Base-by-base conservation (phyloP, 2,888 invertebrate species). In the Boloria selene region DNA sequence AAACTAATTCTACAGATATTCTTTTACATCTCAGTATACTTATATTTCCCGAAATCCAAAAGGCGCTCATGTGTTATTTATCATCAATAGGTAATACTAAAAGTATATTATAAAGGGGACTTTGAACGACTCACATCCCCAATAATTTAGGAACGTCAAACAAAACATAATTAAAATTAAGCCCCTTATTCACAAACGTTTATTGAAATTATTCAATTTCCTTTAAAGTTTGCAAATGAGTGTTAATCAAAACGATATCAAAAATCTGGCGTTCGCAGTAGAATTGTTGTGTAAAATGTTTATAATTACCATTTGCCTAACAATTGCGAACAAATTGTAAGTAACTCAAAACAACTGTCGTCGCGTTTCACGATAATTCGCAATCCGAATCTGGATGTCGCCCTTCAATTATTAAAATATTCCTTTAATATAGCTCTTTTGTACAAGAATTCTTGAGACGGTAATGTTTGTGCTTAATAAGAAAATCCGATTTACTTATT, bases 391-490 rank as follows among this genome's bases (percentile, higher is more conserved):
- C 71, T 75, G 73, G 71, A 75, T 77, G 74, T 70, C 73, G 75
- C 72, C 79, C 75, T 79, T 81, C 78, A 79, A 79, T 83, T 80
- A 83, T 81, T 79, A 79, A 79, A 84, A 84, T 81, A 80, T 80
- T 80, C 76, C 77, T 75, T 79, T 77, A 81, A 79, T 81, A 80
- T 70, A 74, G 77, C 76, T 75, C 76, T 77, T 76, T 74, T 74
- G 70, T 74, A 74, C 72, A 71, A 77, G 75, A 74, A 77, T 79
- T 78, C 74, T 78, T 71, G 72, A 77, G 75, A 79, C 75, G 74
- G 75, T 80, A 80, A 82, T 83, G 77, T 80, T 83, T 72, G 77
- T 78, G 76, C 80, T 80, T 83, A 82, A 83, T 83, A 79, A 79
- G 75, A 81, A 83, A 83, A 85, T 81, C 77, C 73, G 79, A 82